Evolutionary conservation across 92 coral and sea anemone genomes (phyloP).

Genomic region (Desmophyllum pertusum): DNA sequence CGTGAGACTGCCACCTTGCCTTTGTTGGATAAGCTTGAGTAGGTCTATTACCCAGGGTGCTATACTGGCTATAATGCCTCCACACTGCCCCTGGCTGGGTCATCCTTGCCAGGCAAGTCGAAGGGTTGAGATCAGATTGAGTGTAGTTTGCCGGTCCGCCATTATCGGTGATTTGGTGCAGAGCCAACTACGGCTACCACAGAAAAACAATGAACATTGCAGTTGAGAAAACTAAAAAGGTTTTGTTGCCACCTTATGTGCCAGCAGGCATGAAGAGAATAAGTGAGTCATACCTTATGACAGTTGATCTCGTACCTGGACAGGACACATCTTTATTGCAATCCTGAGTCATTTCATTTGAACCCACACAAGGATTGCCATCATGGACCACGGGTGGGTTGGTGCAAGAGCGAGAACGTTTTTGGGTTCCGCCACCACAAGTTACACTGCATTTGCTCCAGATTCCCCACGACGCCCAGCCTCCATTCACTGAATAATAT

Average conservation of each 20-base stretch:
- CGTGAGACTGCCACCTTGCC: background rate
- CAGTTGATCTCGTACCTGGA: background rate
- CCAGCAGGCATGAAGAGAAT: too few species aligned
- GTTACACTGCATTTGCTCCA: background rate
- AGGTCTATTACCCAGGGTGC: background rate
- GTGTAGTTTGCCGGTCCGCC: background rate
- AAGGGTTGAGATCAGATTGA: too few species aligned
- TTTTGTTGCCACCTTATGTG: too few species aligned
- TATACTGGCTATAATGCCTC: background rate
- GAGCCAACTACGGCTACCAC: background rate
- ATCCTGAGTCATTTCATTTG: background rate
- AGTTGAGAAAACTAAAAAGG: too few species aligned
- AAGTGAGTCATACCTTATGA: too few species aligned
- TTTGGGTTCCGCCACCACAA: slow-evolving; percentile 6
- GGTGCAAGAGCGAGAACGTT: slow-evolving; percentile 16
- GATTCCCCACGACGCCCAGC: background rate
- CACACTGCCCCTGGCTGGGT: background rate
- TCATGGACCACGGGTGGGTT: slow-evolving; percentile 22
- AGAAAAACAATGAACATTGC: too few species aligned
- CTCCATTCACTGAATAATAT: background rate
- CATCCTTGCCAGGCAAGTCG: background rate
- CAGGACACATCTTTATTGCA: slow-evolving; percentile 5
- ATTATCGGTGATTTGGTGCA: background rate
- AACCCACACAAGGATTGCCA: slow-evolving; percentile 1
- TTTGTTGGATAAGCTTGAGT: background rate